Evolutionary conservation across 2,797 vertebrate species (phyloP).

Genomic region (Tenualosa ilisha): DNA sequence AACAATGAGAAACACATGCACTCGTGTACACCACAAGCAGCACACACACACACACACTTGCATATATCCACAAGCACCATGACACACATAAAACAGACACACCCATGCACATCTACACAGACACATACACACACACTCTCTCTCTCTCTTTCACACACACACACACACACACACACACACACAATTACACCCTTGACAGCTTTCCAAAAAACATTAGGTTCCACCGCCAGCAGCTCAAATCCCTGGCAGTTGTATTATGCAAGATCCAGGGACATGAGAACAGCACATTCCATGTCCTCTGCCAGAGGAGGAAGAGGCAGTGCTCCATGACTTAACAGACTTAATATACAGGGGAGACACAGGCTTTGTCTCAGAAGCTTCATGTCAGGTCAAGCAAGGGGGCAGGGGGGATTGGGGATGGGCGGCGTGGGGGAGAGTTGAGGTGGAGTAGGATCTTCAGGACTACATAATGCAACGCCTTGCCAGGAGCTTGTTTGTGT

Average conservation of each 20-base stretch:
- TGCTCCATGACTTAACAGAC: background rate
- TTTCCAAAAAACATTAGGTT: constrained; percentile 11
- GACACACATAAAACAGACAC: background rate
- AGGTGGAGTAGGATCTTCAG: background rate
- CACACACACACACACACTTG: background rate
- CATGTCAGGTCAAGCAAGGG: background rate
- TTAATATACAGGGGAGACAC: background rate
- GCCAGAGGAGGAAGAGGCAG: background rate
- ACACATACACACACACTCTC: background rate
- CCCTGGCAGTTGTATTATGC: constrained; percentile 5
- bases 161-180: constrained; percentile 1
- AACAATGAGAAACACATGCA: background rate
- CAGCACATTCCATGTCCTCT: background rate
- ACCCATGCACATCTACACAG: background rate
- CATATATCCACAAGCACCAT: background rate
- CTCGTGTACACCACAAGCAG: background rate
- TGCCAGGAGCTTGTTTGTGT: background rate
- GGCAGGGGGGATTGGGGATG: background rate
- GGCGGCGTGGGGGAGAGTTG: background rate
- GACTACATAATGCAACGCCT: background rate
- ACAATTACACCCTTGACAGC: background rate
- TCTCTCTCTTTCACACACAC: background rate
- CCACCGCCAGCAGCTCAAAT: background rate
- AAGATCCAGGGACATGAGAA: background rate
- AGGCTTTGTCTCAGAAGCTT: background rate